Base-by-base conservation (phyloP, 2,797 vertebrate species). In the Pteropus rufus region DNA sequence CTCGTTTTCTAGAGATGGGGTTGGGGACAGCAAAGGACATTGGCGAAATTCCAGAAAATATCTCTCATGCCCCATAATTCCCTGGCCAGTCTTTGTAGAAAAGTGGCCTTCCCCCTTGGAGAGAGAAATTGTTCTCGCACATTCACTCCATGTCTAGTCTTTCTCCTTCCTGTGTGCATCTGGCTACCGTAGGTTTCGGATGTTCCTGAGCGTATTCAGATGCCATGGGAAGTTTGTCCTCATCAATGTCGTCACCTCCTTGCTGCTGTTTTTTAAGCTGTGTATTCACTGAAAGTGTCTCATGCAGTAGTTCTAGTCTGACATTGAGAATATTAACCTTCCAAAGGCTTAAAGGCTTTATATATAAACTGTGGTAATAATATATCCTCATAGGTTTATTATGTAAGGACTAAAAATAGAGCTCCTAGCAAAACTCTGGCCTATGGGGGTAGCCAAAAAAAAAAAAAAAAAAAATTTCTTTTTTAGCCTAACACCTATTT, bases 201-300 rank as follows among this genome's bases (percentile, higher is more conserved):
- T 10, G 2, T 56, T 34, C 31, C 69, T 24, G 69, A n/a, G 15
- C 4, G 1, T 2, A 0, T 7, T 26, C 19, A 0, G 5, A 1
- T 14, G 41, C 24, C 6, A 0, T 0, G 6, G 41, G 11, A 15
- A 34, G n/a, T n/a, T 39, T 29, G 11, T 75, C 21, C 0, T 26
- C 46, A 11, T 49, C 34, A 5, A 0, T 9, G 5, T 23, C 10
- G 23, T 72, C 34, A 9, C n/a, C 39, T 65, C n/a, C 36, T 56
- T 14, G 52, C 52, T 70, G 41, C 82, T 14, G n/a, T 24, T 70
- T 36, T 31, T 69, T 18, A 41, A 76, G 34, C 31, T 3, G 10
- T 34, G 4, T n/a, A 2, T 39, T 64, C 52, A 39, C 41, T 29
- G 41, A 73, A 62, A 24, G 24, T 10, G 3, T 31, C 60, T 92